Conservation (phyloP, 2,113 vertebrate species). For the Cavia porcellus region DNA sequence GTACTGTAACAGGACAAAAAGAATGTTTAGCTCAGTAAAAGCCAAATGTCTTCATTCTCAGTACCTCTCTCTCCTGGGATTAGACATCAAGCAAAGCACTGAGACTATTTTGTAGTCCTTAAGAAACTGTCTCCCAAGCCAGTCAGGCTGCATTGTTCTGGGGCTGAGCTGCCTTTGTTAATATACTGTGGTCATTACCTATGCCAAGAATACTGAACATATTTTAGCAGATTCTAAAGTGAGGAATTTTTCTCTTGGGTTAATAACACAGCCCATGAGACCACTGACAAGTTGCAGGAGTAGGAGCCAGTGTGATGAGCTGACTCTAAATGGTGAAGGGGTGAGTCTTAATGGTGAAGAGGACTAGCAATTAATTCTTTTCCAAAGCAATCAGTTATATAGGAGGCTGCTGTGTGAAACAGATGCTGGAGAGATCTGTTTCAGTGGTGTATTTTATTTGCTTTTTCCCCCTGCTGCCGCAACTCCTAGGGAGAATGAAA, state of each 20-base stretch:
- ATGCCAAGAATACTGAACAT: background rate
- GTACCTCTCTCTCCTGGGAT: background rate
- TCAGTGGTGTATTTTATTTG: constrained; percentile 20
- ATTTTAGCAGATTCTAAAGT: constrained; percentile 34
- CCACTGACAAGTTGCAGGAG: background rate
- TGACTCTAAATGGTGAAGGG: constrained; percentile 7
- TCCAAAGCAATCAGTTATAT: background rate
- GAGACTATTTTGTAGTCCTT: background rate
- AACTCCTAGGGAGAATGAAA: background rate
- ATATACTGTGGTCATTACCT: background rate
- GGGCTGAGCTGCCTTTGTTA: background rate
- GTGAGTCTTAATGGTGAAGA: constrained; percentile 37
- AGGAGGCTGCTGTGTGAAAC: constrained; percentile 21
- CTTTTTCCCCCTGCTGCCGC: background rate
- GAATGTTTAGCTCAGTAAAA: background rate
- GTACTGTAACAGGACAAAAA: background rate
- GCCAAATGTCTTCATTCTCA: background rate
- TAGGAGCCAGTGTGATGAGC: background rate
- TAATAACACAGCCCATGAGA: background rate
- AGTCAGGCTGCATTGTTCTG: background rate
- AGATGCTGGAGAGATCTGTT: background rate
- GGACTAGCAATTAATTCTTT: background rate
- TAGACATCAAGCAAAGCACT: background rate
- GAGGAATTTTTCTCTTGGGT: constrained; percentile 32
- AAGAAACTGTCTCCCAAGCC: background rate